Conservation (phyloP, 2,113 vertebrate genomes). For the Eulemur macaco region DNA sequence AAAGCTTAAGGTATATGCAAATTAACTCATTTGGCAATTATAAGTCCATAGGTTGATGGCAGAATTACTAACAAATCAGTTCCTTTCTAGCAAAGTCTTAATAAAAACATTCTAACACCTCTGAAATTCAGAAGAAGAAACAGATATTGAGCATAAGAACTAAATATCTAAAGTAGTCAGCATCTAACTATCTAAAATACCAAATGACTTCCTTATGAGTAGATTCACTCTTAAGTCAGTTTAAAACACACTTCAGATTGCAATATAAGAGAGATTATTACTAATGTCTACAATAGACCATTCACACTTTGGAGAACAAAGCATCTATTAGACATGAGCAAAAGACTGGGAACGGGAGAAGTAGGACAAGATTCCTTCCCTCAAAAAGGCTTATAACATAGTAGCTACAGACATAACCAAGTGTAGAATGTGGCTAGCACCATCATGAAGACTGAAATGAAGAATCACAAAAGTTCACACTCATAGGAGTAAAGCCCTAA, state of each 20-base stretch:
- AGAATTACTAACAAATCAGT: constrained; percentile 9
- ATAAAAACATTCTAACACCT: background rate
- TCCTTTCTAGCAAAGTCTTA: constrained; percentile 11
- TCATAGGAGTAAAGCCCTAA: constrained; percentile 37
- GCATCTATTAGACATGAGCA: background rate
- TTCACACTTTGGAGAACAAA: background rate
- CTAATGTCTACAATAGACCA: background rate
- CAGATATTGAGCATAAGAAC: background rate
- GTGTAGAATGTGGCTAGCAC: constrained; percentile 53
- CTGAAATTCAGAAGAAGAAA: constrained; percentile 34
- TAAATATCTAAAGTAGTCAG: background rate
- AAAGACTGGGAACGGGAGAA: background rate
- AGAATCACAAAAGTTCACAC: background rate
- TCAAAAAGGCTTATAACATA: background rate
- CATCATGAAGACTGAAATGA: constrained; percentile 40
- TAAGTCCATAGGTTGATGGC: background rate
- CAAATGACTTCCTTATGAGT: background rate
- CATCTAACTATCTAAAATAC: constrained; percentile 32
- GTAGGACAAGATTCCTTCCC: background rate
- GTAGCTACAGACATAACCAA: background rate
- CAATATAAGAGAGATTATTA: background rate
- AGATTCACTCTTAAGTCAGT: background rate
- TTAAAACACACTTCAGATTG: constrained; percentile 18
- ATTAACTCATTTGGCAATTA: constrained; percentile 2
- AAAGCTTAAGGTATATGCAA: constrained; percentile 40